phyloP scores from a whole-genome alignment of 2,797 vertebrate species.

The Enteromius thamalakanensis region DNA sequence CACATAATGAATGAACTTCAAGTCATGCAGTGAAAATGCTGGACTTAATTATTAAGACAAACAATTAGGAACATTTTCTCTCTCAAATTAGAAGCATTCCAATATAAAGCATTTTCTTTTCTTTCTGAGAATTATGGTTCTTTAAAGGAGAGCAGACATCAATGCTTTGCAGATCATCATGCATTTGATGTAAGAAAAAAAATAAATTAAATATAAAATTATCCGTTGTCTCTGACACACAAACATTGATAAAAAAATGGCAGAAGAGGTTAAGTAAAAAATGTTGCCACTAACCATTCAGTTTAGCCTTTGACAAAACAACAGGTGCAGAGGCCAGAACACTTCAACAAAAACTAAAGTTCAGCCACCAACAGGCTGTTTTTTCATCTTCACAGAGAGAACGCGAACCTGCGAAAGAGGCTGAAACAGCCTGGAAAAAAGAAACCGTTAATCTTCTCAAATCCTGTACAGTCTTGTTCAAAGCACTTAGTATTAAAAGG shows the following conservation, averaged over 20 bases:
- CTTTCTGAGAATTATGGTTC: background rate
- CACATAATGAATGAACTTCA: slow-evolving; percentile 1
- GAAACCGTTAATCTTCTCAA: background rate
- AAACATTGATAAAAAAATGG: background rate
- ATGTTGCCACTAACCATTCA: background rate
- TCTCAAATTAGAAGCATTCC: background rate
- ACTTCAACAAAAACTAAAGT: slow-evolving; percentile 3
- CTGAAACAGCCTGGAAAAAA: background rate
- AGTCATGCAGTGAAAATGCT: background rate
- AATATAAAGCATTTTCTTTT: background rate
- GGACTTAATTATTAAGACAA: background rate
- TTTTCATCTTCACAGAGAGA: background rate
- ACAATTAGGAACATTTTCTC: background rate
- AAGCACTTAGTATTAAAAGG: background rate
- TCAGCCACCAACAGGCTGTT: background rate
- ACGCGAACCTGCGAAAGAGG: background rate
- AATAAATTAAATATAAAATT: background rate
- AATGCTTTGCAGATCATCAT: background rate
- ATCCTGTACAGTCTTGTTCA: background rate
- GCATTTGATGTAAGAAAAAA: background rate
- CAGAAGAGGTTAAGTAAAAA: slow-evolving; percentile 10
- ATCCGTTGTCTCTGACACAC: background rate
- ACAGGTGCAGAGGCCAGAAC: background rate
- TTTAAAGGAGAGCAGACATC: background rate
- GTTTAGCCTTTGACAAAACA: slow-evolving; percentile 6